Evolutionary conservation across 2,888 invertebrate species (phyloP).

Genomic region (Tillus elongatus): DNA sequence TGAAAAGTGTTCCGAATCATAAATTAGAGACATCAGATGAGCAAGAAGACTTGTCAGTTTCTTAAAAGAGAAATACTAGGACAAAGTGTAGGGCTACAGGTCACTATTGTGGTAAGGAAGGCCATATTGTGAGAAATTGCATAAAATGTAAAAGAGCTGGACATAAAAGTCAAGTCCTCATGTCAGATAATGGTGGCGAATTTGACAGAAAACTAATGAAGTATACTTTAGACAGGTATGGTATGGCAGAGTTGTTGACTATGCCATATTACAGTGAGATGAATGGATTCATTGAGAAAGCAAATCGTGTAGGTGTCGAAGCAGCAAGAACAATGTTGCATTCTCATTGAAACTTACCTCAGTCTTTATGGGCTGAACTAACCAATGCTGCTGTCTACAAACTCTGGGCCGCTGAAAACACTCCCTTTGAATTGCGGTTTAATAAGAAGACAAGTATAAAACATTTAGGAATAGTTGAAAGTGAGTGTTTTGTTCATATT

Average conservation of each 20-base stretch:
- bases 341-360: slow-evolving; percentile 15
- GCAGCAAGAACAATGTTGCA: slow-evolving; percentile 17
- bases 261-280: not conserved
- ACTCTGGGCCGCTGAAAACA: slow-evolving; percentile 14
- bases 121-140: slow-evolving; percentile 12
- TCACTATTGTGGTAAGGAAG: slow-evolving; percentile 12
- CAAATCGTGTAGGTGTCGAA: slow-evolving; percentile 16
- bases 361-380: slow-evolving; percentile 15
- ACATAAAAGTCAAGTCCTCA: slow-evolving; percentile 18
- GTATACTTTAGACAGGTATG: slow-evolving; percentile 5
- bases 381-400: slow-evolving; percentile 17
- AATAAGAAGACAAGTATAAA: slow-evolving; percentile 11
- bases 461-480: slow-evolving; percentile 19
- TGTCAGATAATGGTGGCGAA: too few species aligned
- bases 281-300: slow-evolving; percentile 14
- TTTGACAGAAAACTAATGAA: too few species aligned
- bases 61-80: too few species aligned
- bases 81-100: slow-evolving; percentile 9
- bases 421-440: slow-evolving; percentile 15
- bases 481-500: slow-evolving; percentile 21
- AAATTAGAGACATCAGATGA: slow-evolving; percentile 4
- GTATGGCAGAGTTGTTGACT: not conserved
- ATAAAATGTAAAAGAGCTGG: slow-evolving; percentile 17
- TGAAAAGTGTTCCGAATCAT: slow-evolving; percentile 4
- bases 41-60: not conserved